phyloP scores from a whole-genome alignment of 2,797 vertebrate genomes.

The Microctenopoma lineatum region DNA sequence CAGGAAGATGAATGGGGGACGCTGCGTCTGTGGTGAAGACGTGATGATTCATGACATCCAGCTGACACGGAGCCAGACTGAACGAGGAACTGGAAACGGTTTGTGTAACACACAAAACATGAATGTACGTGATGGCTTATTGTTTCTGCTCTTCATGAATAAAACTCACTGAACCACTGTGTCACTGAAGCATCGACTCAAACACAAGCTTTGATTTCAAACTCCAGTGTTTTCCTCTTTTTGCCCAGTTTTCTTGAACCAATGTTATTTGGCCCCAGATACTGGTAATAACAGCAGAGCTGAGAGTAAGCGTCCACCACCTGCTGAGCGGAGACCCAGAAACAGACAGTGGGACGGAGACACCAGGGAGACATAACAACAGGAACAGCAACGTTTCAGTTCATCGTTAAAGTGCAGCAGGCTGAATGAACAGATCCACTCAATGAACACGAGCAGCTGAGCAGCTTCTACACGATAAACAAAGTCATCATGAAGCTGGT shows the following conservation, averaged over 20 bases:
- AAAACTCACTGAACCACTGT: too few species aligned
- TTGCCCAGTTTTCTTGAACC: not conserved
- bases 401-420: too few species aligned
- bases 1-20: not conserved
- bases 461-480: not conserved
- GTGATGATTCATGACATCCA: not conserved
- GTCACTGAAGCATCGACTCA: not conserved
- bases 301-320: not conserved
- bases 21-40: not conserved
- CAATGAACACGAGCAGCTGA: too few species aligned
- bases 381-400: too few species aligned
- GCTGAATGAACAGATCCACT: too few species aligned
- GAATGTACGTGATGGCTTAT: not conserved
- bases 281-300: not conserved
- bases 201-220: not conserved
- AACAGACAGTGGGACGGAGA: not conserved
- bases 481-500: not conserved
- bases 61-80: not conserved
- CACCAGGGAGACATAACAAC: too few species aligned
- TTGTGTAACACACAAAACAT: not conserved
- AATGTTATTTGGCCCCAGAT: not conserved
- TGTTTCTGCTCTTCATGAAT: not conserved
- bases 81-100: not conserved
- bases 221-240: constrained; percentile 12
- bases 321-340: not conserved